A percentile compares a stretch with the other conserved stretches of the same genome.
These are phyloP conservation scores for Ambastaia sidthimunki DNA, from an alignment of 2,797 vertebrate genomes.

Conservation along the genomic window DNA sequence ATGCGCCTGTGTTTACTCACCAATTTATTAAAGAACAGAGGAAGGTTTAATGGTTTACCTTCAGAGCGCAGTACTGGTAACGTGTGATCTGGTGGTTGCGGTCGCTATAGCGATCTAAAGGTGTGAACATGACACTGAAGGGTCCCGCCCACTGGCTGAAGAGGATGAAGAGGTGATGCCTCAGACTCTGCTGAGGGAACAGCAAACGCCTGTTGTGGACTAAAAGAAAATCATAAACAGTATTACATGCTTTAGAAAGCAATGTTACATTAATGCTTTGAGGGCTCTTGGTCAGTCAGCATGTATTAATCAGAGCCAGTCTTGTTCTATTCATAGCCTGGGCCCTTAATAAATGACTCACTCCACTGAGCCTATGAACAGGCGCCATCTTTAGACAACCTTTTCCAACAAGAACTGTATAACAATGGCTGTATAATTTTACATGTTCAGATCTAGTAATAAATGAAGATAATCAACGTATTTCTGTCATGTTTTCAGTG, in stretches of 20 bases:
- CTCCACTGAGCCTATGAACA: background rate
- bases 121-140: slow-evolving; percentile 99
- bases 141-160: slow-evolving; percentile 99
- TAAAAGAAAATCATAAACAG: slow-evolving; percentile 66
- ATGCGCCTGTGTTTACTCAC: background rate
- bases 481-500: too few species aligned
- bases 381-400: background rate
- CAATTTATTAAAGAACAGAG: background rate
- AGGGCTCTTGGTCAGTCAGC: slow-evolving; percentile 37
- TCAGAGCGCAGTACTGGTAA: slow-evolving; percentile 97
- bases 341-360: slow-evolving; percentile 30
- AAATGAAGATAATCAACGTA: background rate
- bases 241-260: too few species aligned
- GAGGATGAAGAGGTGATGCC: slow-evolving; percentile 97
- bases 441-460: background rate
- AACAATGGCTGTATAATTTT: slow-evolving; percentile 16
- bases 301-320: slow-evolving; percentile 25
- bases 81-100: slow-evolving; percentile 98
- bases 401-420: background rate
- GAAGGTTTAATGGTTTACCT: slow-evolving; percentile 74
- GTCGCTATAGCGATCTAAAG: slow-evolving; percentile 96
- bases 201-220: slow-evolving; percentile 98
- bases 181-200: slow-evolving; percentile 96
- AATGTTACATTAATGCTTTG: background rate
- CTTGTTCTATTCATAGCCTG: slow-evolving; percentile 34